Evolutionary conservation across 2,797 vertebrate species (phyloP).

Genomic region (Myotis findleyi): DNA sequence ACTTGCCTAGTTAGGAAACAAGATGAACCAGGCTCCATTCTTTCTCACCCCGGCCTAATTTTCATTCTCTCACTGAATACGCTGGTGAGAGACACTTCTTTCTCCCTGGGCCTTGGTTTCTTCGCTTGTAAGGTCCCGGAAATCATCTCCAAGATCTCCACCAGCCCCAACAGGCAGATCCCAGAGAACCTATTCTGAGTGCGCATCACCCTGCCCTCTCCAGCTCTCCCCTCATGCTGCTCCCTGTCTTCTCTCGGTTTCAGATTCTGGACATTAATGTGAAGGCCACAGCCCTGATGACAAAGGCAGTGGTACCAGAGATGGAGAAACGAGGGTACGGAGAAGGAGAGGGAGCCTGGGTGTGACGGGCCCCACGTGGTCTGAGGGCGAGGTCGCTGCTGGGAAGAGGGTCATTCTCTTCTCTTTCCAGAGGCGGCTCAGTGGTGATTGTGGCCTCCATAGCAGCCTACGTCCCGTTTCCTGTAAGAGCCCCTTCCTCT

Average conservation of each 20-base stretch:
- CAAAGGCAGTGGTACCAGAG: conserved; percentile 91
- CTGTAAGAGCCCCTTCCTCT: conserved; percentile 81
- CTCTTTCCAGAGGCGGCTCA: conserved; percentile 90
- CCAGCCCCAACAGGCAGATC: background rate
- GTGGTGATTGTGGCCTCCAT: conserved; percentile 93
- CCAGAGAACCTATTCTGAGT: background rate
- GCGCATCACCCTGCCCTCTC: background rate
- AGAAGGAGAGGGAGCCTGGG: background rate
- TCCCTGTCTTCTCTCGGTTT: conserved; percentile 1
- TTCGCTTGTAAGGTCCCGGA: background rate
- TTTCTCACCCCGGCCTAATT: background rate
- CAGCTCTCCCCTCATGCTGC: background rate
- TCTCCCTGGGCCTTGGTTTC: background rate
- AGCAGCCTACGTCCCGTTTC: conserved; percentile 89
- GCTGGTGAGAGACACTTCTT: background rate
- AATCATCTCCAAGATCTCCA: background rate
- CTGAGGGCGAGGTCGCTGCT: background rate
- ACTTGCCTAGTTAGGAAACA: background rate
- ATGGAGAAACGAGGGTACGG: conserved; percentile 93
- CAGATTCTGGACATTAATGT: conserved; percentile 93
- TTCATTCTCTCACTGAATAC: background rate
- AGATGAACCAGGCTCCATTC: background rate
- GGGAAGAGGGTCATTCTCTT: background rate
- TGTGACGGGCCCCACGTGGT: accelerated
- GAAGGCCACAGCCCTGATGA: conserved; percentile 91